Evolutionary conservation across 1,140 invertebrate species (phyloP).

Genomic region (Muscidifurax raptorellus): DNA sequence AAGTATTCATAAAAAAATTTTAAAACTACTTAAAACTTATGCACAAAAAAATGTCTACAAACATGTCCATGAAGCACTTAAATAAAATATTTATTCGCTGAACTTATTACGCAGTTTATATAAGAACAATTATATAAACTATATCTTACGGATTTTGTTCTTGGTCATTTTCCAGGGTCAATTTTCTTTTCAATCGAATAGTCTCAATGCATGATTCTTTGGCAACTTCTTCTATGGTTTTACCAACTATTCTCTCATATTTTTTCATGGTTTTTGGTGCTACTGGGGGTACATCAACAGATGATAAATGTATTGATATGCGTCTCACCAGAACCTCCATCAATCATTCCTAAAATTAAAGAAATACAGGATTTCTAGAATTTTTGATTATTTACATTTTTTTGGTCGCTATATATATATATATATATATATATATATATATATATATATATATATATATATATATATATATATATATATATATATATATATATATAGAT

Average conservation of each 20-base stretch:
- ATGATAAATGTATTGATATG: neutral
- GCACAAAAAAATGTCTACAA: too few relatives aligned
- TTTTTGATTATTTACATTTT: neutral
- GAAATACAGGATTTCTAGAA: neutral
- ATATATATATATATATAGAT: too few relatives aligned
- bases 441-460: too few relatives aligned
- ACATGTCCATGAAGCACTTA: too few relatives aligned
- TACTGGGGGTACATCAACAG: neutral
- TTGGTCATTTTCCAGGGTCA: neutral
- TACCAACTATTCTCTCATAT: neutral
- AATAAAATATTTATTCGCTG: too few relatives aligned
- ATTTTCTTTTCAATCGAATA: neutral
- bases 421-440: too few relatives aligned
- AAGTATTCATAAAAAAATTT: too few relatives aligned
- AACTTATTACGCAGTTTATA: too few relatives aligned
- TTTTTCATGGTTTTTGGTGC: neutral
- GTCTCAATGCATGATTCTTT: neutral
- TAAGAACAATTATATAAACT: too few relatives aligned
- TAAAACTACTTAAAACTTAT: too few relatives aligned
- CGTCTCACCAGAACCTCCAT: neutral
- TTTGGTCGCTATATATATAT: neutral
- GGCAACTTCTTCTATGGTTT: neutral
- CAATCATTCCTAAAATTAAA: neutral
- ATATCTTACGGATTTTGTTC: neutral
- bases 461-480: too few relatives aligned